A percentile compares a stretch with the other conserved stretches of the same genome.
Conservation (phyloP, 2,113 vertebrate genomes). For the Lophotis ruficrista region DNA sequence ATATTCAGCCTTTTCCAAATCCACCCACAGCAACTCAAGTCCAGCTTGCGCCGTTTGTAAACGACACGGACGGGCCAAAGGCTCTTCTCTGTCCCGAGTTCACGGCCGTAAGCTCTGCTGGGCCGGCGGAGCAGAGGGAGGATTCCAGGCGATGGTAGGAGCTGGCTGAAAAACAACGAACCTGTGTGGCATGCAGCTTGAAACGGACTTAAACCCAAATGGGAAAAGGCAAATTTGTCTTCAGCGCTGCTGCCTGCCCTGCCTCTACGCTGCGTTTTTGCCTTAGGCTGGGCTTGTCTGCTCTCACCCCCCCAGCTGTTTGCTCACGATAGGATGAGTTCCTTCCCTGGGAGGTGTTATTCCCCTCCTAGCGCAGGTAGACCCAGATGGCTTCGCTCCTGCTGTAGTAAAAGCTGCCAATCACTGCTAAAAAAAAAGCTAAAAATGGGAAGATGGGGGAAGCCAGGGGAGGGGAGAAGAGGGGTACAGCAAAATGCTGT, state of each 20-base stretch:
- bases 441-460: constrained; percentile 3
- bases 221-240: neutral
- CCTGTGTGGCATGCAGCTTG: neutral
- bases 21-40: neutral
- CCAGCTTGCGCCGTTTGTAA: neutral
- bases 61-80: neutral
- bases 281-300: neutral
- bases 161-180: neutral
- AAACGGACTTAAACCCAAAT: neutral
- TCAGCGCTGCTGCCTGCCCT: neutral
- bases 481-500: neutral
- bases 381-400: neutral
- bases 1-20: neutral
- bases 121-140: rapidly evolving
- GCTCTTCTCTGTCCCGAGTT: neutral
- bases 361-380: neutral
- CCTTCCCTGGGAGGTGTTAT: neutral
- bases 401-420: constrained; percentile 49
- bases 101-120: neutral
- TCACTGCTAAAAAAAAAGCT: neutral
- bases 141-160: neutral
- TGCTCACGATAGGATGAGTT: neutral
- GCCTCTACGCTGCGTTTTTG: neutral
- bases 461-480: neutral
- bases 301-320: neutral